phyloP scores from a whole-genome alignment of 2,797 vertebrate genomes.

The Numenius phaeopus region DNA sequence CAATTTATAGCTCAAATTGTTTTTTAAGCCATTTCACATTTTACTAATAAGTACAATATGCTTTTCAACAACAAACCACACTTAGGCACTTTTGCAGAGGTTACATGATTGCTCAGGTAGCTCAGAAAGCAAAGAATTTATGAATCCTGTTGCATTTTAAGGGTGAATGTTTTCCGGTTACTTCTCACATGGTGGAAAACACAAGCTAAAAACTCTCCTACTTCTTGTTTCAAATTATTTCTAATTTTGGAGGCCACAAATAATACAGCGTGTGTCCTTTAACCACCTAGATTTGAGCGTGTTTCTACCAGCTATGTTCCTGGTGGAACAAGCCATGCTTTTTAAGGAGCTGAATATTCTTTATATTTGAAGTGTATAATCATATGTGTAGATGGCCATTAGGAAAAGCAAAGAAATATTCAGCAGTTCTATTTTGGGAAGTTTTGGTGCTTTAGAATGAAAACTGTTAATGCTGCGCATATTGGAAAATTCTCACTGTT shows the following conservation, averaged over 20 bases:
- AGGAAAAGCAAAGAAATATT: slow-evolving; percentile 65
- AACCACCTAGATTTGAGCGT: neutral
- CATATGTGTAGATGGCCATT: slow-evolving; percentile 52
- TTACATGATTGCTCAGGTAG: slow-evolving; percentile 58
- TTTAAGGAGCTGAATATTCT: slow-evolving; percentile 70
- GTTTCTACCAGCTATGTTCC: slow-evolving; percentile 46
- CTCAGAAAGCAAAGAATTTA: slow-evolving; percentile 59
- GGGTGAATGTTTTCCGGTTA: slow-evolving; percentile 31
- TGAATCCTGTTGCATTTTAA: slow-evolving; percentile 40
- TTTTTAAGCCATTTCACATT: slow-evolving; percentile 81
- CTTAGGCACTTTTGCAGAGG: slow-evolving; percentile 69
- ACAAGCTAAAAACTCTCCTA: slow-evolving; percentile 48
- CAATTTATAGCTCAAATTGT: slow-evolving; percentile 80
- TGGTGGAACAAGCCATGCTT: slow-evolving; percentile 62
- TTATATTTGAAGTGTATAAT: slow-evolving; percentile 48
- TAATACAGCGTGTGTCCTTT: neutral
- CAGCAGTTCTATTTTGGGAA: slow-evolving; percentile 73
- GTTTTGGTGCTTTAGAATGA: slow-evolving; percentile 73
- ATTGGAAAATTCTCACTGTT: slow-evolving; percentile 73
- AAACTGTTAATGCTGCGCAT: slow-evolving; percentile 74
- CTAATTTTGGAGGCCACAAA: slow-evolving; percentile 26
- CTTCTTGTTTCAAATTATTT: slow-evolving; percentile 64
- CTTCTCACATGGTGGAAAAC: slow-evolving; percentile 15
- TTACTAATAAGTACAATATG: slow-evolving; percentile 84
- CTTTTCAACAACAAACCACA: slow-evolving; percentile 74